Evolutionary conservation across 2,797 vertebrate species (phyloP), one percentile per base, ranked within the genome.

Genomic region (Eutrigla gurnardus): DNA sequence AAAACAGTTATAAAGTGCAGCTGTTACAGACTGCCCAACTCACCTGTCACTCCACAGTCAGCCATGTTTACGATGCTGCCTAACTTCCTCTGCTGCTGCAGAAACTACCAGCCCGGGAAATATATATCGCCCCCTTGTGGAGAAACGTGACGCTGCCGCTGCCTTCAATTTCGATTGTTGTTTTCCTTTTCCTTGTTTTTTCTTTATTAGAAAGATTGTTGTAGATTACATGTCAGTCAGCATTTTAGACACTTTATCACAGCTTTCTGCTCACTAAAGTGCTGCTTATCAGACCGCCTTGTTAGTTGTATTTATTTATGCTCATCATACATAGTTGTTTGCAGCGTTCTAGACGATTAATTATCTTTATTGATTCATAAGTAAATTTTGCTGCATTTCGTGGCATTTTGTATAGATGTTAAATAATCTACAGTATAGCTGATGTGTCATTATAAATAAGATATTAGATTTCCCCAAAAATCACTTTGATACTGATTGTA

Each of bases 1-100:
- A 0, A 40, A 47, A 75, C 0, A 5, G 45, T 18, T 1, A 3
- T 3, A 42, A 69, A 75, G 60, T 59, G 32, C 77, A 83, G 82
- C 75, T 86, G 80, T 85, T 74, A 82, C 52, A 78, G 64, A 73
- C 81, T 86, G 52, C 33, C 18, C 49, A 33, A 83, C 91, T 88
- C 86, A 89, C 87, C 92, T 91, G 91, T 78, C 73, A 78, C 87
- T 68, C 77, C 90, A 68, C 83, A 81, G 85, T 95, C 95, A 33
- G 94, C 95, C 95, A 96, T 96, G 88, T 94, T 95, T 94, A 87
- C 84, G 77, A 14, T 65, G 39, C 80, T 5, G 69, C 79, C 83
- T 25, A 60, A 61, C 89, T 85, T 88, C 82, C 83, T 61, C 80
- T 33, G 60, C 67, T 50, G 55, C 57, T 15, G 53, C 57, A 45